Conservation (phyloP, 2,113 vertebrate genomes). For the Colinus virginianus region DNA sequence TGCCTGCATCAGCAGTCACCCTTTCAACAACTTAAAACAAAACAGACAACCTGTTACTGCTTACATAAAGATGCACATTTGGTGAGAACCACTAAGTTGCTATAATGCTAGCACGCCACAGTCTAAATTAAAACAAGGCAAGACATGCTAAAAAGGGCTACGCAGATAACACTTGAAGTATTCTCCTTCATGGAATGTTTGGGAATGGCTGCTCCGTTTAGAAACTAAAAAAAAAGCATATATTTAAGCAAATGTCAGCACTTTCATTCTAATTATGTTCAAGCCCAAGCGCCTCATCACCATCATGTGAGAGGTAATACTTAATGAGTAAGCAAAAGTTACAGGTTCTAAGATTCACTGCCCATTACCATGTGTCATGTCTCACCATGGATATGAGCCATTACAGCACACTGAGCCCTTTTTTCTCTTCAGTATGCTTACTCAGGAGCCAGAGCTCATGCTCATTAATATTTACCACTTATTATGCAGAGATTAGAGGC, state of each 20-base stretch:
- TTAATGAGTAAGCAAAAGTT: neutral
- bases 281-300: neutral
- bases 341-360: neutral
- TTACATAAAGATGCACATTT: conserved; percentile 2
- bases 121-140: conserved; percentile 9
- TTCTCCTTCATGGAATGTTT: neutral
- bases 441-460: neutral
- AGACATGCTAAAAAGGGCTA: neutral
- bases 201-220: neutral
- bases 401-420: neutral
- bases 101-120: neutral
- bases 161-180: neutral
- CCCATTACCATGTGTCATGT: neutral
- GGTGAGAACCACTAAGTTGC: neutral
- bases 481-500: neutral
- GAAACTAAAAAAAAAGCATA: neutral
- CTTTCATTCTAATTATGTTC: neutral
- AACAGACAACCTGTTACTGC: conserved; percentile 16
- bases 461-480: neutral
- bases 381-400: neutral
- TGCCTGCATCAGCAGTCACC: conserved; percentile 38
- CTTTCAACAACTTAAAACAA: conserved; percentile 21
- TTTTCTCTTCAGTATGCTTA: neutral
- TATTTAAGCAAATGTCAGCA: neutral
- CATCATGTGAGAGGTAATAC: neutral